Evolutionary conservation across 2,888 invertebrate genomes (phyloP), one percentile per base, ranked within the genome.

Genomic region (Athripsodes cinereus): DNA sequence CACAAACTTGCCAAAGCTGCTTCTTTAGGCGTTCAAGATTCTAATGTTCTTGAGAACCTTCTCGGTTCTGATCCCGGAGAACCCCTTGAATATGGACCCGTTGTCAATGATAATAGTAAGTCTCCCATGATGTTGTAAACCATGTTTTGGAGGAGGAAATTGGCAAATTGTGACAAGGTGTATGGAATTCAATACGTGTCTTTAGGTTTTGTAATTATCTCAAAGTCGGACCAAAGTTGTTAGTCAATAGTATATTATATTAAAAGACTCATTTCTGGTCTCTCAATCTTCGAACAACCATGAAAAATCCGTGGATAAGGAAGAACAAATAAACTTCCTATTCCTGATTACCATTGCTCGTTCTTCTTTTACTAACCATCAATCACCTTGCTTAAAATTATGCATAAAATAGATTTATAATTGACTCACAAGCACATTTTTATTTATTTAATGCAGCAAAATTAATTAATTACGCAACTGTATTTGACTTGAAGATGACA

Each of bases 61-160:
- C 79, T 80, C 63, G 81, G 80, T 68, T 84, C 87, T 69, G 79
- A 82, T 69, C 76, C 79, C 75, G 77, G 82, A 70, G 79, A 80
- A 72, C 74, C 71, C 77, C 46, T 49, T 21, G 77, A 79, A 69
- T 88, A 83, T 69, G 88, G 88, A 69, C 88, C 88, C 16, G 87
- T 88, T 65, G 80, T 83, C 68, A 89, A 88, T 71, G 88, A 88
- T 72, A 85, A 87, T 77, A 84, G 88, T 88, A 86, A 87, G 87
- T 85, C 68, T 66, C 31, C 35, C 3, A n/a, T 40, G 13, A 13
- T 40, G 16, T 5, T 16, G 13, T n/a, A 40, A 40, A 40, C 16
- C 40, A 44, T 53, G 40, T 13, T 40, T 5, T 40, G 40, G 40
- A 40, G 20, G 48, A 2, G 20, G 48, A 20, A 48, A 3, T 21